A percentile compares a stretch with the other conserved stretches of the same genome.
phyloP scores from a whole-genome alignment of 2,888 invertebrate genomes.

The Clivina fossor region DNA sequence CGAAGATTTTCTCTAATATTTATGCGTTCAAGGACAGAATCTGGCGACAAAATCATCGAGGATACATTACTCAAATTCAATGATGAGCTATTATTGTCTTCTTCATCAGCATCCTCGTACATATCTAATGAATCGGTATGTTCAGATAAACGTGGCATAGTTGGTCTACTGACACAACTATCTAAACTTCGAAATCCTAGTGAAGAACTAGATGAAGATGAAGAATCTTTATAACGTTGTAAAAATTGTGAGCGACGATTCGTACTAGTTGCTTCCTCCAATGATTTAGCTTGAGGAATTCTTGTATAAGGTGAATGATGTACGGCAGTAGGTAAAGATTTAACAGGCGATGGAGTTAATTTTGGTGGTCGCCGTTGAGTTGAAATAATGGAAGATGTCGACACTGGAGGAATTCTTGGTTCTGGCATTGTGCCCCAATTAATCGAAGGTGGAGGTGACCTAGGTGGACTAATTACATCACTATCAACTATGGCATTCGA shows the following conservation, averaged over 20 bases:
- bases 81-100: constrained; percentile 56
- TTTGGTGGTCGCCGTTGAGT: constrained; percentile 45
- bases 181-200: constrained; percentile 68
- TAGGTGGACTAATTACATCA: constrained; percentile 57
- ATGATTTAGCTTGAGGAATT: constrained; percentile 58
- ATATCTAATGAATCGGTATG: constrained; percentile 56
- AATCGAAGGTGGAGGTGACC: constrained; percentile 51
- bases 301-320: constrained; percentile 43
- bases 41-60: constrained; percentile 46
- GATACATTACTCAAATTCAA: constrained; percentile 52
- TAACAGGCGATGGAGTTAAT: constrained; percentile 43
- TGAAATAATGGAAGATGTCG: constrained; percentile 43
- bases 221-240: constrained; percentile 58
- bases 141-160: constrained; percentile 56
- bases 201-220: constrained; percentile 60
- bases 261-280: constrained; percentile 58
- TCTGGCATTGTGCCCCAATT: constrained; percentile 51
- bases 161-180: constrained; percentile 54
- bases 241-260: constrained; percentile 61
- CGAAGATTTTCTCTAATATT: constrained; percentile 38
- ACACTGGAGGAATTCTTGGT: constrained; percentile 42
- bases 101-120: constrained; percentile 56
- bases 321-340: constrained; percentile 14
- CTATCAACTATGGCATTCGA: constrained; percentile 60
- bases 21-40: constrained; percentile 42